A percentile compares a stretch with the other conserved stretches of the same genome.
Conservation (phyloP, 2,113 vertebrate species). For the Microtus ochrogaster region DNA sequence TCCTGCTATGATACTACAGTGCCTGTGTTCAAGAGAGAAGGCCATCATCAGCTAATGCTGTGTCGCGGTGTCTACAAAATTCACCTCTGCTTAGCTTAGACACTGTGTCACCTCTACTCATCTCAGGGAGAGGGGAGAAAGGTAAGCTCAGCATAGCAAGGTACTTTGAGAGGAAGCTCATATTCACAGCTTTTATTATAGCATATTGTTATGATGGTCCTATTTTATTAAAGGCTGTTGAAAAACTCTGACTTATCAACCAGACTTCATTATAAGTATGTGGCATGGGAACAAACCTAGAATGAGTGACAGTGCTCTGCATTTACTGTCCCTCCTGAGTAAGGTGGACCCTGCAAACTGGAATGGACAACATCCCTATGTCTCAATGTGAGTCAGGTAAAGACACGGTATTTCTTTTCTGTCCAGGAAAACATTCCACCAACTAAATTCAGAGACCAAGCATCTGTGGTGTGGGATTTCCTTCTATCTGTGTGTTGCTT, state of each 20-base stretch:
- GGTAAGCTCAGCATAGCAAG: not conserved
- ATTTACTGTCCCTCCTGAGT: not conserved
- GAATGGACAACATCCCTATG: not conserved
- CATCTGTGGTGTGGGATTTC: not conserved
- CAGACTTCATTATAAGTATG: not conserved
- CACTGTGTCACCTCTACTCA: rapidly evolving
- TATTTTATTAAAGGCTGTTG: too few relatives aligned
- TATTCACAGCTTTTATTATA: not conserved
- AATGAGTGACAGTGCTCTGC: too few relatives aligned
- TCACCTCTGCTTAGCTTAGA: too few relatives aligned
- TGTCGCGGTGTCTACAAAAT: too few relatives aligned
- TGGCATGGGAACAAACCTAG: not conserved
- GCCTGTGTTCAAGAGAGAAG: not conserved
- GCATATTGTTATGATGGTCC: too few relatives aligned
- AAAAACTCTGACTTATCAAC: not conserved
- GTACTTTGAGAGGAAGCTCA: not conserved
- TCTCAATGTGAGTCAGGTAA: not conserved
- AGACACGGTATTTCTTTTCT: not conserved
- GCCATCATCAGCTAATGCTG: not conserved
- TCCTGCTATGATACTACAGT: too few relatives aligned
- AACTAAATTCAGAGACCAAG: not conserved
- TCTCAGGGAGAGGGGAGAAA: not conserved
- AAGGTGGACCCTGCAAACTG: not conserved
- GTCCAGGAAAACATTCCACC: conserved; percentile 24
- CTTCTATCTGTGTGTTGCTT: not conserved